phyloP scores from a whole-genome alignment of 2,797 vertebrate genomes.

The Enteromius viviparus region DNA sequence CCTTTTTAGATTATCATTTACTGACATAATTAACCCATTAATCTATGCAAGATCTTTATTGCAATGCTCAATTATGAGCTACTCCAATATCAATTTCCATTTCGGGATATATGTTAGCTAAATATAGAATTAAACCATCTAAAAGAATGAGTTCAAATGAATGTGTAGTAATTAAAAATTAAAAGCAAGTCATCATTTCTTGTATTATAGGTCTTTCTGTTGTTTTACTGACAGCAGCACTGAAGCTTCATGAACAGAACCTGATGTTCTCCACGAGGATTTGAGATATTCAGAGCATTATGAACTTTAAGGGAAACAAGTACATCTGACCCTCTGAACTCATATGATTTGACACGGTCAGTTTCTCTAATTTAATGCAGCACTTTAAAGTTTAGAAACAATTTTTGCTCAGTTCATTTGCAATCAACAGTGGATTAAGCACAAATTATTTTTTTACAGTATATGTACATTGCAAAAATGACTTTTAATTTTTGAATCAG shows the following conservation, averaged over 20 bases:
- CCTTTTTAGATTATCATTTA: slow-evolving; percentile 35
- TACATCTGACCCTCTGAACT: neutral
- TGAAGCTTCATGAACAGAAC: too few species aligned
- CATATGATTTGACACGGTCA: neutral
- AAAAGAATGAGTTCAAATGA: neutral
- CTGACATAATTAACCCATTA: slow-evolving; percentile 45
- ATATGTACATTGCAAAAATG: neutral
- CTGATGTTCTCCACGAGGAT: neutral
- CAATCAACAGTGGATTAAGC: neutral
- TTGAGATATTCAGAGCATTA: neutral
- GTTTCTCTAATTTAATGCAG: neutral
- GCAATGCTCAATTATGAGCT: slow-evolving; percentile 10
- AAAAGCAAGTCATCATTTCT: neutral
- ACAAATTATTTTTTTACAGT: too few species aligned
- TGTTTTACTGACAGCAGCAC: neutral
- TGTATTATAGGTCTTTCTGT: neutral
- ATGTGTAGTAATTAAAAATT: neutral
- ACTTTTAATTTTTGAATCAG: neutral
- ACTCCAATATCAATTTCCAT: slow-evolving; percentile 11
- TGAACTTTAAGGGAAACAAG: neutral
- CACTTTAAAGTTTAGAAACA: neutral
- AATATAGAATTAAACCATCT: slow-evolving; percentile 7
- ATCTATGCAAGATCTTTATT: slow-evolving; percentile 31
- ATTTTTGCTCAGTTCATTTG: neutral
- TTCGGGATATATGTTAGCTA: neutral